Base-by-base conservation (phyloP, 2,113 vertebrate genomes). In the Columba livia region DNA sequence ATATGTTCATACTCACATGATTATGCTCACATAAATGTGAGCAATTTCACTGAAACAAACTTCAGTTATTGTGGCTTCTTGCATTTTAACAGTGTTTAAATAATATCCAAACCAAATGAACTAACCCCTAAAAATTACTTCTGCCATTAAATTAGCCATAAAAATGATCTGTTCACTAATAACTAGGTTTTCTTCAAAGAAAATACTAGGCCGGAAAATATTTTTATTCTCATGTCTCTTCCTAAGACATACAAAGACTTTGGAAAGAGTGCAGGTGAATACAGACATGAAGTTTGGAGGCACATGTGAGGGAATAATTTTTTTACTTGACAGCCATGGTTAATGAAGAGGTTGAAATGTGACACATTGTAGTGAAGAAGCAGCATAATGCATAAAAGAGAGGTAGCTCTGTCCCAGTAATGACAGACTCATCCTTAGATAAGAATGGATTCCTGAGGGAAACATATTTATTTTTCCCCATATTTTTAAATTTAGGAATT, bases 221-320 rank as follows among this genome's bases (percentile, higher is more conserved):
- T 17, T 88, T 71, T 57, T 57, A 65, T 65, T 85, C 32, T 50
- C 12, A 16, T 40, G 12, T 80, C 5, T 80, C 14, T 53, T 84
- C 36, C 48, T 34, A 65, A 70, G 5, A 15, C 44, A 18, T 28
- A 31, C 7, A 61, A 86, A 80, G 10, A 44, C 34, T 88, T 88
- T 79, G 18, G 14, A 65, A 47, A 69, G 20, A 17, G 2, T 14
- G 18, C 34, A 34, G 24, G 11, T 1, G 0, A 90, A 88, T 56
- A 10, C 10, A 83, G 29, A 54, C 29, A 9, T 21, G 10, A 34
- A 2, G 2, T 85, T 85, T 92, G 42, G 15, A 87, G 36, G 24
- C 6, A 66, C 51, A 44, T 34, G 4, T 44, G 47, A 57, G 7
- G 18, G 31, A 69, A 70, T 51, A 0, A 0, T 36, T 24, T n/a